Evolutionary conservation across 2,888 invertebrate genomes (phyloP).

Genomic region (Heliconius hortense): DNA sequence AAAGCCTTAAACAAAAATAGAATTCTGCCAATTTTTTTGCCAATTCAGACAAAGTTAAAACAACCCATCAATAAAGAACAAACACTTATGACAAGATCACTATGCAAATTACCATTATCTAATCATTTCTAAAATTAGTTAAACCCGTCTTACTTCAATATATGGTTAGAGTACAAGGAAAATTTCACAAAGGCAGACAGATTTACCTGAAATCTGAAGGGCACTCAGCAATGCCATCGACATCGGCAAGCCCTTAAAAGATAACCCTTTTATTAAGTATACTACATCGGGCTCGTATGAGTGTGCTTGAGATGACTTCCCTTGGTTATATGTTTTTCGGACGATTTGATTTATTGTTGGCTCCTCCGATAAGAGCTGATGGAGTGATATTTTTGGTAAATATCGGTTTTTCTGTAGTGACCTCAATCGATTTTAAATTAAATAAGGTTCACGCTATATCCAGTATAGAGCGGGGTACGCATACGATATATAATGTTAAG

Average conservation of each 20-base stretch:
- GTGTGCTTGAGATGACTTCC: slow-evolving; percentile 28
- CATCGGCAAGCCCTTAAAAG: slow-evolving; percentile 44
- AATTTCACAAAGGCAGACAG: slow-evolving; percentile 41
- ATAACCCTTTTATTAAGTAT: slow-evolving; percentile 50
- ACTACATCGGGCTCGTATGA: slow-evolving; percentile 42
- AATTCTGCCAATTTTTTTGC: too few species aligned
- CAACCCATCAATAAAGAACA: neutral
- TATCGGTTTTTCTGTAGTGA: too few species aligned
- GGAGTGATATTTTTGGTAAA: neutral
- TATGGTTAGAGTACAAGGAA: slow-evolving; percentile 31
- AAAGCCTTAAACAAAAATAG: too few species aligned
- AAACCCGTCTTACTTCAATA: slow-evolving; percentile 19
- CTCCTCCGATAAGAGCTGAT: neutral
- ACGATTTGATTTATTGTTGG: slow-evolving; percentile 35
- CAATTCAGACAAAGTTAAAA: too few species aligned
- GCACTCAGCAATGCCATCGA: slow-evolving; percentile 42
- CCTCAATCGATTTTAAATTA: too few species aligned
- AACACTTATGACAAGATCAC: neutral
- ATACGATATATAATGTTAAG: too few species aligned
- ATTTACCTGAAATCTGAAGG: slow-evolving; percentile 46
- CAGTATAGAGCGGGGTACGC: too few species aligned
- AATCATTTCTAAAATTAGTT: neutral
- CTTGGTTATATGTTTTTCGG: slow-evolving; percentile 33
- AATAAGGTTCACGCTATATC: too few species aligned
- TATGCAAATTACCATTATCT: neutral